Evolutionary conservation across 2,113 vertebrate genomes (phyloP).

Genomic region (Jaculus jaculus): DNA sequence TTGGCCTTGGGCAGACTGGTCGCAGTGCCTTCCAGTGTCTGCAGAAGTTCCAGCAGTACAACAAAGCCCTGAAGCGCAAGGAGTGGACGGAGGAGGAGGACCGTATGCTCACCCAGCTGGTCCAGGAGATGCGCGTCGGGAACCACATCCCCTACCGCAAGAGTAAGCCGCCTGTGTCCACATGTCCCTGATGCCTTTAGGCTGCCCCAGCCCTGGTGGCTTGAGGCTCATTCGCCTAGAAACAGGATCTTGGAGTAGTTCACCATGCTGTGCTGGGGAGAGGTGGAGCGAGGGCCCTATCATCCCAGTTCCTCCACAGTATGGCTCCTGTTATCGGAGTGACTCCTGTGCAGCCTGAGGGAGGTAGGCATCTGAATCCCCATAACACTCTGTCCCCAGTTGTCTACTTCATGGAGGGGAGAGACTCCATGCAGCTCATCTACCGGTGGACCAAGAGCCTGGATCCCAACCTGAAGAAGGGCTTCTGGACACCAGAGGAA

Average conservation of each 20-base stretch:
- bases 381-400: conserved; percentile 82
- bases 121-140: conserved; percentile 95
- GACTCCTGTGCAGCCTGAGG: no score
- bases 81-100: conserved; percentile 91
- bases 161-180: conserved; percentile 83
- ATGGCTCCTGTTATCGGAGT: rapidly evolving
- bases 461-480: conserved; percentile 91
- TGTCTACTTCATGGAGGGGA: conserved; percentile 96
- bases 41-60: conserved; percentile 91
- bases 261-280: neutral
- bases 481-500: conserved; percentile 91
- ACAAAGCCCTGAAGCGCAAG: conserved; percentile 85
- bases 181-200: neutral
- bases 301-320: rapidly evolving
- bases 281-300: rapidly evolving
- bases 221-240: rapidly evolving
- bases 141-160: conserved; percentile 94
- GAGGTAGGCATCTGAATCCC: rapidly evolving
- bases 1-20: conserved; percentile 83
- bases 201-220: neutral
- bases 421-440: conserved; percentile 91
- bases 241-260: neutral
- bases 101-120: conserved; percentile 87
- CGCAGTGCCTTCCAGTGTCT: conserved; percentile 96
- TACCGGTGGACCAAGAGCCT: conserved; percentile 93